Percentiles rank a stretch among this genome's conserved stretches.
These are phyloP conservation scores for Forbesichthys agassizii DNA, from an alignment of 2,113 vertebrate species.

Conservation along the genomic window DNA sequence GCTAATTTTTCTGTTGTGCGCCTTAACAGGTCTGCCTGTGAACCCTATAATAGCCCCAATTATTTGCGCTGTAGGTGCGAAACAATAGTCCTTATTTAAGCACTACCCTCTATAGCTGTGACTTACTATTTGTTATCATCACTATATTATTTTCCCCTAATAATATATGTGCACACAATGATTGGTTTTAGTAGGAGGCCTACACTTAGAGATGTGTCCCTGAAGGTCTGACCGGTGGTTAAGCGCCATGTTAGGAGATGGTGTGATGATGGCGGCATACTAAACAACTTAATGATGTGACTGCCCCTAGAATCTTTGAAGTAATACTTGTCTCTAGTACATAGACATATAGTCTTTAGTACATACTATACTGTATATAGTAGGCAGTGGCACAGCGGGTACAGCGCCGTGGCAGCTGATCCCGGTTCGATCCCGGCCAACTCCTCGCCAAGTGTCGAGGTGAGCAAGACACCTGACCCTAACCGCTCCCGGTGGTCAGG, in stretches of 20 bases:
- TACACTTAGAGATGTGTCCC: conserved; percentile 43
- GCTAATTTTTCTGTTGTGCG: conserved; percentile 30
- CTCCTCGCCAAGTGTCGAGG: too few relatives aligned
- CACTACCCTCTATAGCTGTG: conserved; percentile 31
- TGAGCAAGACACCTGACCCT: too few relatives aligned
- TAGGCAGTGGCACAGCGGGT: too few relatives aligned
- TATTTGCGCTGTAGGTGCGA: conserved; percentile 42
- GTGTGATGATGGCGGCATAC: conserved; percentile 24
- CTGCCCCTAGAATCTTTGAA: conserved; percentile 33
- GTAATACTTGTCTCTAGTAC: not conserved
- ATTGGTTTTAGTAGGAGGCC: conserved; percentile 45
- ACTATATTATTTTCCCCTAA: conserved; percentile 29
- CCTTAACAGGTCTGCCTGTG: conserved; percentile 38
- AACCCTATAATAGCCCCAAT: conserved; percentile 48
- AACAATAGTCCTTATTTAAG: conserved; percentile 45
- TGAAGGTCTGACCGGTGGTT: conserved; percentile 42
- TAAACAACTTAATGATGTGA: conserved; percentile 36
- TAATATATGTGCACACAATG: conserved; percentile 18
- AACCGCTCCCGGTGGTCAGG: too few relatives aligned
- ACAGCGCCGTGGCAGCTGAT: too few relatives aligned
- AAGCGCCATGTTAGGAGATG: conserved; percentile 43
- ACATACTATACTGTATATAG: too few relatives aligned
- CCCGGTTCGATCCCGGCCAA: too few relatives aligned
- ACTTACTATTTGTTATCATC: conserved; percentile 3
- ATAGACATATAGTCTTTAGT: not conserved